These are phyloP conservation scores for Melitaea cinxia DNA, from an alignment of 1,140 invertebrate genomes.

Conservation along the genomic window DNA sequence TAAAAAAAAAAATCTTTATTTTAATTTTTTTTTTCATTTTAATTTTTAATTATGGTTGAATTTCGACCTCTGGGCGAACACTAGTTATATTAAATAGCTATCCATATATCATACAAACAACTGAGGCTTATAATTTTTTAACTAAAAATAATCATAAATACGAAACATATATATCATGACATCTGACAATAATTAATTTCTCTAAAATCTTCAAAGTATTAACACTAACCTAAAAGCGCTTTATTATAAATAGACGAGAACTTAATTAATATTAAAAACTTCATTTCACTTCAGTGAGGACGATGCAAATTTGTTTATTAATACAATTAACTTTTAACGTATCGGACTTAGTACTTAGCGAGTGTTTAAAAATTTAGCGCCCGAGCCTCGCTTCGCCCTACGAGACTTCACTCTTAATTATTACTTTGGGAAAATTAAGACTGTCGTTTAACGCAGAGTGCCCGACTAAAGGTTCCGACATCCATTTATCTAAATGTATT, in stretches of 20 bases:
- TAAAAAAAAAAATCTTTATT: too few species aligned
- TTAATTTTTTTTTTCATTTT: too few species aligned
- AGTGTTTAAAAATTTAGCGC: conserved; percentile 78
- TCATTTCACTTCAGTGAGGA: conserved; percentile 37
- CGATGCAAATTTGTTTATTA: conserved; percentile 55
- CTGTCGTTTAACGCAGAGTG: conserved; percentile 77
- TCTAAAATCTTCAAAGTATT: neutral
- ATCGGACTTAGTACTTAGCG: conserved; percentile 76
- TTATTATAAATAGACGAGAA: neutral
- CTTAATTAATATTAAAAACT: conserved; percentile 17
- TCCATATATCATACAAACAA: too few species aligned
- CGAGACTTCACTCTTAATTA: conserved; percentile 82
- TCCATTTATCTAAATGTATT: conserved; percentile 80
- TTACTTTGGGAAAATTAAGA: conserved; percentile 83
- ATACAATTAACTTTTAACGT: conserved; percentile 73
- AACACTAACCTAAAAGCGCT: neutral
- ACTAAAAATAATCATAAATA: too few species aligned
- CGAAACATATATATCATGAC: too few species aligned
- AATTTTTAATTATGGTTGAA: too few species aligned
- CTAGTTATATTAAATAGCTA: too few species aligned
- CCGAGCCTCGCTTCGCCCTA: conserved; percentile 61
- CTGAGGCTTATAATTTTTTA: too few species aligned
- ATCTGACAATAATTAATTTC: neutral
- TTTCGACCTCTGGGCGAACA: too few species aligned
- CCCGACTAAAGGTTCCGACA: conserved; percentile 68